phyloP scores from a whole-genome alignment of 2,113 vertebrate genomes.

The Pica pica region DNA sequence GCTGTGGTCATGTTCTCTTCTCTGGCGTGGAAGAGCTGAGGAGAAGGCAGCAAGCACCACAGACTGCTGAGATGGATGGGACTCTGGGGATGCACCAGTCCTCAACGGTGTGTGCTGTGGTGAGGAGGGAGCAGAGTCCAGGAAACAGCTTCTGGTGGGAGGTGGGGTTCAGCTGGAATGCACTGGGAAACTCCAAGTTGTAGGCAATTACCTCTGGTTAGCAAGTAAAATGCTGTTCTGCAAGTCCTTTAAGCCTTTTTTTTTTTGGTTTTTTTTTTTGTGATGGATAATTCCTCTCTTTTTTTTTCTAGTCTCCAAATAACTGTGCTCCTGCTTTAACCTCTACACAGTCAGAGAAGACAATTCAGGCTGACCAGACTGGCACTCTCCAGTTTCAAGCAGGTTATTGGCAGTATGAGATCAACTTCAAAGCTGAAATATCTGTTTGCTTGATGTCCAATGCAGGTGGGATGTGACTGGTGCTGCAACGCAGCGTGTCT shows the following conservation, averaged over 20 bases:
- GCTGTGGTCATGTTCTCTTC: background rate
- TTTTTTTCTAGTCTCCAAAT: background rate
- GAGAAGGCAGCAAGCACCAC: background rate
- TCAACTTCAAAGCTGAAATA: background rate
- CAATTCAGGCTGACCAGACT: background rate
- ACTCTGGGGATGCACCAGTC: background rate
- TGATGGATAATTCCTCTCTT: background rate
- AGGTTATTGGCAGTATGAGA: background rate
- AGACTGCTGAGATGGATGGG: background rate
- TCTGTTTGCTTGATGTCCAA: background rate
- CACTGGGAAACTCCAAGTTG: background rate
- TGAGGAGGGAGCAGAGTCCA: background rate
- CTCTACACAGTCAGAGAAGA: background rate
- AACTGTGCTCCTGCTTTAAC: background rate
- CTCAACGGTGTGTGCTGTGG: accelerated
- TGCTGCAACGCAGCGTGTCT: accelerated
- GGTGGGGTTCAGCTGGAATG: background rate
- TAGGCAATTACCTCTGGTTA: background rate
- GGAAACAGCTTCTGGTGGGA: background rate
- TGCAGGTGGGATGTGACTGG: background rate
- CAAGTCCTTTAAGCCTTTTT: background rate
- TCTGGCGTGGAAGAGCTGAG: accelerated
- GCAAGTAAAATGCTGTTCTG: background rate
- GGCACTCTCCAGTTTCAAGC: background rate
- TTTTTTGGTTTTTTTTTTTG: background rate